Evolutionary conservation across 2,888 invertebrate species (phyloP).

Genomic region (Caenorhabditis sulstoni): DNA sequence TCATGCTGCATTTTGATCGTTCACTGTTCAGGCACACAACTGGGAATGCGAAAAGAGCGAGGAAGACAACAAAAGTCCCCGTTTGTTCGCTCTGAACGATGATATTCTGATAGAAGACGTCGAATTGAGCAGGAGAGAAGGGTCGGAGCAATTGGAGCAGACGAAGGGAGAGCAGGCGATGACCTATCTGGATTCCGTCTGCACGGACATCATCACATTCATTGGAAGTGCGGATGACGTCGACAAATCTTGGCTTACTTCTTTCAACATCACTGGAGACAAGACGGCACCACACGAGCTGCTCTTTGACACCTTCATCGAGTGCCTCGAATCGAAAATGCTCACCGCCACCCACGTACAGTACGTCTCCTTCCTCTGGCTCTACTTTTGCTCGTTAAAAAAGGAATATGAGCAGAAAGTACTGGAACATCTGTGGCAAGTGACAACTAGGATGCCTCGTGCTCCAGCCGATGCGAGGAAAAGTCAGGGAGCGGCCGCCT

Average conservation of each 20-base stretch:
- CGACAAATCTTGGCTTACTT: constrained; percentile 19
- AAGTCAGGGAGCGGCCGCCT: constrained; percentile 76
- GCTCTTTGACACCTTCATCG: constrained; percentile 62
- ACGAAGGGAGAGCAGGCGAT: constrained; percentile 36
- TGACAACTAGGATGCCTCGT: constrained; percentile 66
- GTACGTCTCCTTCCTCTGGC: constrained; percentile 75
- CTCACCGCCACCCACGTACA: constrained; percentile 69
- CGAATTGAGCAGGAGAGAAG: constrained; percentile 15
- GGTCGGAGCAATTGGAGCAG: constrained; percentile 24
- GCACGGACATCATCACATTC: constrained; percentile 42
- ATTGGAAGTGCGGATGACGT: constrained; percentile 15
- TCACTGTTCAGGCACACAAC: constrained; percentile 37
- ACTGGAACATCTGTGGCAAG: constrained; percentile 71
- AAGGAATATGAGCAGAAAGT: constrained; percentile 61
- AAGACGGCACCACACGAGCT: constrained; percentile 1
- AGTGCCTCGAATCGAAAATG: constrained; percentile 70
- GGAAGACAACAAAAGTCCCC: constrained; percentile 39
- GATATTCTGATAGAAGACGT: constrained; percentile 48
- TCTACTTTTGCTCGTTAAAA: constrained; percentile 71
- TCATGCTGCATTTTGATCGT: too few relatives aligned
- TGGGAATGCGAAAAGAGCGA: constrained; percentile 48
- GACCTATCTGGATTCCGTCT: constrained; percentile 35
- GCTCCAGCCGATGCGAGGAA: constrained; percentile 74
- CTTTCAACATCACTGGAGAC: constrained; percentile 23
- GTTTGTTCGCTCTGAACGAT: constrained; percentile 53